Base-by-base conservation (phyloP, 2,888 invertebrate genomes). In the Caenorhabditis sinica region DNA sequence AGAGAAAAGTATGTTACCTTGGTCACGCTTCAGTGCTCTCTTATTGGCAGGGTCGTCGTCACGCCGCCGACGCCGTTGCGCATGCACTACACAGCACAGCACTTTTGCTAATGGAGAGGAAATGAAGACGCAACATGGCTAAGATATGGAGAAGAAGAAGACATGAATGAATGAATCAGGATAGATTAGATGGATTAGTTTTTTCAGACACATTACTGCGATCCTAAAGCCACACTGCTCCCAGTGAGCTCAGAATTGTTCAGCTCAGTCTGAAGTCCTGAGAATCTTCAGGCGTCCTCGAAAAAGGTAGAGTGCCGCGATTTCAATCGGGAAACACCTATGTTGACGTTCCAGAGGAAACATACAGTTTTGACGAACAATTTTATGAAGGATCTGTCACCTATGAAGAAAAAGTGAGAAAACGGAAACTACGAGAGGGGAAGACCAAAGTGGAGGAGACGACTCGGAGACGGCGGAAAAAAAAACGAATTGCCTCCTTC, bases 401-500 rank as follows among this genome's bases (percentile, higher is more conserved):
- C 60, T 51, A 74, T 23, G 28, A 63, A 25, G 17, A n/a, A 60
- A 49, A 74, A 66, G 66, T 68, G 63, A 51, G 71, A 56, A 40
- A 49, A 60, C 66, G 58, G 60, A 68, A 58, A 68, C 68, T 40
- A 60, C 45, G 58, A 25, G 74, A 68, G 49, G 61, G 43, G 40
- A 40, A 33, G 56, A n/a, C 40, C 25, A 76, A 58, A 60, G 36
- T 36, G 40, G 65, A 65, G 51, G 43, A 73, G 68, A 66, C 53
- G 75, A 56, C 66, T 49, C 45, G 9, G 73, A 63, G 30, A 40
- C 63, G 40, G 53, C 81, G 75, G 40, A 74, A 82, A 69, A 73
- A 74, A 56, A 74, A 80, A 71, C 75, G 68, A 71, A 60, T 58
- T 79, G 40, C 77, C 69, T 63, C 30, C 79, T 65, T 79, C 79